phyloP scores from a whole-genome alignment of 1,140 invertebrate species.

The Dreissena polymorpha region DNA sequence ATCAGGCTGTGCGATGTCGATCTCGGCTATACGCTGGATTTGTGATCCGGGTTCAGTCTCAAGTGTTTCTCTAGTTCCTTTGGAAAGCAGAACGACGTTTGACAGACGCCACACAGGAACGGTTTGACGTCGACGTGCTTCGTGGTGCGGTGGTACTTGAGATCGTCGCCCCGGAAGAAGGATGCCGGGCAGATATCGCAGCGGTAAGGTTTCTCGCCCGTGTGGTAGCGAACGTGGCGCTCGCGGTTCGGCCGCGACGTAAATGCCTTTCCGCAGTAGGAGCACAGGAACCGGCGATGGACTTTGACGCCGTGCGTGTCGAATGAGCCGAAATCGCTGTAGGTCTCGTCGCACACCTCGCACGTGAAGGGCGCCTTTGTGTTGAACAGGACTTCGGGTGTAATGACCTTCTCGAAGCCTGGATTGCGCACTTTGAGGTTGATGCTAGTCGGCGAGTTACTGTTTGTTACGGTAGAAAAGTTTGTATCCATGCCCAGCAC shows the following conservation, averaged over 20 bases:
- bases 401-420: slow-evolving; percentile 66
- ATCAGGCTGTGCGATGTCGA: too few species aligned
- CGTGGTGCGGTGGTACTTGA: slow-evolving; percentile 76
- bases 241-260: slow-evolving; percentile 75
- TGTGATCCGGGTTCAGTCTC: slow-evolving; percentile 47
- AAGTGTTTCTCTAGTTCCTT: slow-evolving; percentile 71
- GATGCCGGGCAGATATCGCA: slow-evolving; percentile 71
- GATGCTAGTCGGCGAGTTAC: slow-evolving; percentile 15
- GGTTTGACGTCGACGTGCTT: slow-evolving; percentile 68
- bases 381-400: slow-evolving; percentile 64
- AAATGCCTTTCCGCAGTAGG: slow-evolving; percentile 75
- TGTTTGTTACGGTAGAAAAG: slow-evolving; percentile 9
- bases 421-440: slow-evolving; percentile 57
- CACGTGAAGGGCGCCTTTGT: slow-evolving; percentile 62
- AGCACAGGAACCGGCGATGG: slow-evolving; percentile 71
- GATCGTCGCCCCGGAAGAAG: slow-evolving; percentile 74
- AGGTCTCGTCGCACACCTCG: slow-evolving; percentile 64
- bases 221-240: slow-evolving; percentile 75
- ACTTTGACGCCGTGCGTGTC: slow-evolving; percentile 66
- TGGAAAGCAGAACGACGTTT: slow-evolving; percentile 65
- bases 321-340: slow-evolving; percentile 64
- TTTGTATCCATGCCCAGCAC: slow-evolving; percentile 38
- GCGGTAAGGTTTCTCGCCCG: slow-evolving; percentile 74
- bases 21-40: not conserved
- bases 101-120: slow-evolving; percentile 63